These are phyloP conservation scores for Thereva nobilitata DNA, from an alignment of 2,888 invertebrate genomes.

Conservation along the genomic window DNA sequence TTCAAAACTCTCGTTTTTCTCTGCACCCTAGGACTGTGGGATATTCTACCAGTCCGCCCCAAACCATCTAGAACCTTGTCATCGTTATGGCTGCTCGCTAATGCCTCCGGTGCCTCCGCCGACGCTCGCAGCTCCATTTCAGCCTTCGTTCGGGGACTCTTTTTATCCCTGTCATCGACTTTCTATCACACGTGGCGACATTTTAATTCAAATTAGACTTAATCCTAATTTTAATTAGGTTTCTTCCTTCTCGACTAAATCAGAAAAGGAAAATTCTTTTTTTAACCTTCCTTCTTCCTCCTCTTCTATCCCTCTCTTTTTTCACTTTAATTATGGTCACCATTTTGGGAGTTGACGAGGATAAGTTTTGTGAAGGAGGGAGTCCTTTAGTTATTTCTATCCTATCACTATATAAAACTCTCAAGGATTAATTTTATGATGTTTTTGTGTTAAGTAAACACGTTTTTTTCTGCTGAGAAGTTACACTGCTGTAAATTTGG, in stretches of 20 bases:
- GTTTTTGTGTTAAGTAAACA: too few species aligned
- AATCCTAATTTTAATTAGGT: slow-evolving; percentile 52
- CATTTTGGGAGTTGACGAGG: too few species aligned
- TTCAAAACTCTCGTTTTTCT: slow-evolving; percentile 47
- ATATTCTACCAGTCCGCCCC: slow-evolving; percentile 16
- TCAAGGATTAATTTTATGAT: too few species aligned
- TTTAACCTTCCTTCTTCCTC: too few species aligned
- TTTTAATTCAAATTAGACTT: slow-evolving; percentile 52
- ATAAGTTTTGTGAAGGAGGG: too few species aligned
- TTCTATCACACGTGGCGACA: slow-evolving; percentile 39
- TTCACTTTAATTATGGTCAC: too few species aligned
- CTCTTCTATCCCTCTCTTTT: too few species aligned
- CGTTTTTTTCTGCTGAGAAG: too few species aligned
- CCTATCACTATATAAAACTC: too few species aligned
- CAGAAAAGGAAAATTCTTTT: neutral
- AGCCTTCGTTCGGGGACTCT: slow-evolving; percentile 20
- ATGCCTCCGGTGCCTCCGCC: slow-evolving; percentile 11
- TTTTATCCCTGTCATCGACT: slow-evolving; percentile 29
- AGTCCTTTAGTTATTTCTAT: too few species aligned
- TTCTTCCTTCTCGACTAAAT: slow-evolving; percentile 13
- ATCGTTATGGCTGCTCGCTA: slow-evolving; percentile 28
- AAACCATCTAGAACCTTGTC: slow-evolving; percentile 15
- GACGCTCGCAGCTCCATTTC: slow-evolving; percentile 6
- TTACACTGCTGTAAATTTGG: too few species aligned
- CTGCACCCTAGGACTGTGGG: slow-evolving; percentile 35